phyloP scores from a whole-genome alignment of 2,797 vertebrate genomes.

The Darevskia mixta region DNA sequence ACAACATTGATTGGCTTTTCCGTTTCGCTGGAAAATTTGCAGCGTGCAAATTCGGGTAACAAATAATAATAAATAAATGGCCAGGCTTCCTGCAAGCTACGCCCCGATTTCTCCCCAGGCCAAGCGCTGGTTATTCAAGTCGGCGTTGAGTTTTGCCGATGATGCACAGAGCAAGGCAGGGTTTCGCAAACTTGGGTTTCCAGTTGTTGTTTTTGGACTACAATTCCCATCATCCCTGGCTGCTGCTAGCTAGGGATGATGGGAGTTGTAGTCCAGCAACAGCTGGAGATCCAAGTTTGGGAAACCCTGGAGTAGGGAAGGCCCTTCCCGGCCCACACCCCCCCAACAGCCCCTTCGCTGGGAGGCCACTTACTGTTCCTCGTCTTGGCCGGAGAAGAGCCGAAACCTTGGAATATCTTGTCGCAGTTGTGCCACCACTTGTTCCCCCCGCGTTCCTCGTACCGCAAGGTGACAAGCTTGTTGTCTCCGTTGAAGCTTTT shows the following conservation, averaged over 20 bases:
- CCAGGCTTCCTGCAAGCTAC: background rate
- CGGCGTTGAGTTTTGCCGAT: accelerated
- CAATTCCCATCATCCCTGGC: too few species aligned
- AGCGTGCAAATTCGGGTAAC: too few species aligned
- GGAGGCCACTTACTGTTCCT: constrained; percentile 71
- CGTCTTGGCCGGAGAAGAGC: constrained; percentile 72
- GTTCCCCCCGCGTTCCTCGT: constrained; percentile 83
- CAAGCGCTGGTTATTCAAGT: background rate
- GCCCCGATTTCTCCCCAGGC: background rate
- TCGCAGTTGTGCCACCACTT: constrained; percentile 83
- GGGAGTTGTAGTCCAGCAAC: background rate
- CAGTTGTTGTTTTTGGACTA: background rate
- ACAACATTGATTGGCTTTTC: too few species aligned
- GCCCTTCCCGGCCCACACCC: too few species aligned
- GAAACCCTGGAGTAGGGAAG: too few species aligned
- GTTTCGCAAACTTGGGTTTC: too few species aligned
- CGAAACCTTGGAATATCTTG: constrained; percentile 80
- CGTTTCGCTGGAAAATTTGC: too few species aligned
- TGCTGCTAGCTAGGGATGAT: too few species aligned
- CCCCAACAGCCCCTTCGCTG: accelerated
- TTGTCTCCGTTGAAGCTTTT: constrained; percentile 89
- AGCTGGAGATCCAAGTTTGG: background rate
- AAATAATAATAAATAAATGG: too few species aligned
- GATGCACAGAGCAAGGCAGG: background rate
- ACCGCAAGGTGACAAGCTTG: constrained; percentile 80